Conservation (phyloP, 2,888 invertebrate species). For the Melipona bicolor region DNA sequence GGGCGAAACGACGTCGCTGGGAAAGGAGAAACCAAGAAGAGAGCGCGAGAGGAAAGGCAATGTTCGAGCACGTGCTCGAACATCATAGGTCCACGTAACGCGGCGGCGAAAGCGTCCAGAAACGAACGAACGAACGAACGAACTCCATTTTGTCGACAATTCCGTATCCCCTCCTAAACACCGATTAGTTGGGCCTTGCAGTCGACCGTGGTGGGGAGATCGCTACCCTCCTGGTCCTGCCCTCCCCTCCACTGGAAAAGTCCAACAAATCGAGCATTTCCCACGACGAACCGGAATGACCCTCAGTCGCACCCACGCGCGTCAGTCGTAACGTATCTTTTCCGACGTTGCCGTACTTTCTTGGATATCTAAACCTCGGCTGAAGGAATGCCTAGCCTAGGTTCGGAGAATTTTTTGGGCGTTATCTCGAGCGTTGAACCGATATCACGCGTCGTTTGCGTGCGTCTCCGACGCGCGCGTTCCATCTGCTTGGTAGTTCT, state of each 20-base stretch:
- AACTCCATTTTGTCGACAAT: slow-evolving; percentile 24
- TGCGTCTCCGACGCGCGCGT: fast-evolving
- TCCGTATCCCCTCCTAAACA: slow-evolving; percentile 20
- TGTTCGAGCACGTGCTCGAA: slow-evolving; percentile 51
- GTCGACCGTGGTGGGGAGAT: slow-evolving; percentile 39
- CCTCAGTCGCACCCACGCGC: slow-evolving; percentile 79
- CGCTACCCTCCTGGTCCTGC: slow-evolving; percentile 31
- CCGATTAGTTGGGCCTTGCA: slow-evolving; percentile 38
- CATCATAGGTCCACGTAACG: slow-evolving; percentile 49
- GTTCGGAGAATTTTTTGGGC: too few species aligned
- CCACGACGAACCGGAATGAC: slow-evolving; percentile 26
- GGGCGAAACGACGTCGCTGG: too few species aligned
- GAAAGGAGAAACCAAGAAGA: slow-evolving; percentile 16
- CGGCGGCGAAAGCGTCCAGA: slow-evolving; percentile 32
- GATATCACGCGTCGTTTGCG: fast-evolving
- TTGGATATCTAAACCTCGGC: not conserved
- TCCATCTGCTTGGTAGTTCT: fast-evolving
- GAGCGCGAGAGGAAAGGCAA: not conserved
- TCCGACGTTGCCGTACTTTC: slow-evolving; percentile 39
- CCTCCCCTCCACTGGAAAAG: slow-evolving; percentile 37
- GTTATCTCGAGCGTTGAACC: not conserved
- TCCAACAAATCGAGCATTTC: slow-evolving; percentile 48
- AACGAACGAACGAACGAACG: slow-evolving; percentile 29
- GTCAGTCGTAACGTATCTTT: slow-evolving; percentile 60
- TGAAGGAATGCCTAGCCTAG: too few species aligned